Evolutionary conservation across 2,888 invertebrate species (phyloP), one percentile per base, ranked within the genome.

Genomic region (Nemotelus pantherinus): DNA sequence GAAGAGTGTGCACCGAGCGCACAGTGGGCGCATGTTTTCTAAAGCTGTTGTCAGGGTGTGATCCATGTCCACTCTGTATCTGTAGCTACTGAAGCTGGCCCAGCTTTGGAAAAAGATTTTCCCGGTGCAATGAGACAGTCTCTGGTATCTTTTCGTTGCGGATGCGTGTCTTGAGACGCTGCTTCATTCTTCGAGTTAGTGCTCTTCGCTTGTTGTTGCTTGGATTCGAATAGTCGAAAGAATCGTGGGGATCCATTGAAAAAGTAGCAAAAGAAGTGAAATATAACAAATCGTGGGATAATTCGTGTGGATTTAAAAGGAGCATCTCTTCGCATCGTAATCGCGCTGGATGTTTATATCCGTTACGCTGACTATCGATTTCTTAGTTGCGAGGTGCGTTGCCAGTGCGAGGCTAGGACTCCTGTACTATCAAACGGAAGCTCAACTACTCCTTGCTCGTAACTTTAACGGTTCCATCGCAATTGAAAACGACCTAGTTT

Each of bases 41-140:
- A 48, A 41, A 7, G 60, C 60, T 60, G 74, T 39, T 48, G 74
- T 60, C 50, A 70, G 63, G 60, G 63, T 74, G 74, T 72, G 63
- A 74, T 60, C 60, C 60, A 74, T 58, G 58, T 44, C 45, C 4
- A 47, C 65, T 45, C 25, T 47, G 2, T 10, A 25, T 3, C 7
- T 25, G 44, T n/a, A 3, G 50, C 48, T 25, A 2, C 3, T n/a
- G 50, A 48, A 47, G 25, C 39, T 67, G 45, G 67, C 10, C 50
- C 74, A 72, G 60, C 74, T 58, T 41, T 63, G 74, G 50, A 48
- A 63, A 60, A 50, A 41, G 48, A 60, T 74, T 74, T 74, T 60
- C 63, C 74, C 74, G 74, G 74, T 74, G 74, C 74, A 74, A 41
- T n/a, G 70, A 53, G 55, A 10, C 74, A 74, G 74, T 74, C 74